Evolutionary conservation across 2,797 vertebrate genomes (phyloP), one percentile per base, ranked within the genome.

Genomic region (Todus mexicanus): DNA sequence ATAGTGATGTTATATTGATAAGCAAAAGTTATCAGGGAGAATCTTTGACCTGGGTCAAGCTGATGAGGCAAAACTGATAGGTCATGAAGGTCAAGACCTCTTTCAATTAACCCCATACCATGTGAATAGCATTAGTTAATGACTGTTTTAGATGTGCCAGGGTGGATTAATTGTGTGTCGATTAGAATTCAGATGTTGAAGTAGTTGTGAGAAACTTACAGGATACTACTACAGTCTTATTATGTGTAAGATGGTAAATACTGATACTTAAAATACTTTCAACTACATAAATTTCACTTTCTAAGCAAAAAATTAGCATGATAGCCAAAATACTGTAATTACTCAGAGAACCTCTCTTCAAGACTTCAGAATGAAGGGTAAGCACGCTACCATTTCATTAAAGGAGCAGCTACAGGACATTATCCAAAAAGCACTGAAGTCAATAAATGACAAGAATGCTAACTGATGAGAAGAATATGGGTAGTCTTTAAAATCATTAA

Each of bases 41-140:
- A 70, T 86, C 83, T 93, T 33, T 95, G 93, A 93, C 95, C 95
- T 22, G 5, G 93, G 94, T 95, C 95, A 91, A 38, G 53, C 33
- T 57, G 57, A 83, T 0, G 0, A 72, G 19, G 54, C 14, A 91
- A 88, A 93, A 78, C 50, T 37, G 23, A 42, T 6, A 74, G 89
- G 73, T 89, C 68, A 26, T 3, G 14, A 50, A 78, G 82, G 91
- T 92, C 91, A 69, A 82, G 89, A 80, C 83, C 51, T 92, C 65
- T 57, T 87, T 84, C 84, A 82, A 85, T 96, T 95, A 96, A 91
- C 73, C 85, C 40, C 23, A 86, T 29, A 73, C 76, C 84, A 51
- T 60, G n/a, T 69, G 88, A 88, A 40, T 43, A 13, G 60, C 53
- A 33, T 93, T 92, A 85, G n/a, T n/a, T 80, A 70, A 81, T 91